phyloP scores from a whole-genome alignment of 2,113 vertebrate genomes.

The Poicephalus gulielmi region DNA sequence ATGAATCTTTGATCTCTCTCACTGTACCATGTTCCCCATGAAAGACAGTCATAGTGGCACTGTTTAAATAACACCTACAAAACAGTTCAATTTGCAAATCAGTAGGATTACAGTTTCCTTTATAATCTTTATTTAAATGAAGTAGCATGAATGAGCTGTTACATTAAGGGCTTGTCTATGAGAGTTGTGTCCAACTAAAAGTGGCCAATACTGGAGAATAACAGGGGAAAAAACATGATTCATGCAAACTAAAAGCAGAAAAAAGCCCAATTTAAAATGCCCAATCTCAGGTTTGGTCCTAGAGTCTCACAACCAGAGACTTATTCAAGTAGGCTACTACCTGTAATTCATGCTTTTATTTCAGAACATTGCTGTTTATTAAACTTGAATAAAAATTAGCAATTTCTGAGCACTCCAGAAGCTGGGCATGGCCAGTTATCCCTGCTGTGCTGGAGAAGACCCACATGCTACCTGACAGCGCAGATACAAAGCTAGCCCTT shows the following conservation, averaged over 20 bases:
- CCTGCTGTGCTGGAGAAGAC: background rate
- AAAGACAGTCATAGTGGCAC: constrained; percentile 42
- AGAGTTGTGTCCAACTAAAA: constrained; percentile 41
- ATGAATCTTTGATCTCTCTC: constrained; percentile 74
- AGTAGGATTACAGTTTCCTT: constrained; percentile 59
- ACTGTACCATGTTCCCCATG: constrained; percentile 65
- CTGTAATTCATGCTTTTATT: fast-evolving
- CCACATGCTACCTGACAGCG: fast-evolving
- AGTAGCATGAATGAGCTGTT: constrained; percentile 43
- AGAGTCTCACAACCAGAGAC: background rate
- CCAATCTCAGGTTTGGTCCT: background rate
- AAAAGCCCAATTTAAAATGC: background rate
- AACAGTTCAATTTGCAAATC: constrained; percentile 72
- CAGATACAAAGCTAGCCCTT: background rate
- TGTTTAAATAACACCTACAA: constrained; percentile 68
- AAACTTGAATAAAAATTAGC: background rate
- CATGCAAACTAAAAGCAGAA: background rate
- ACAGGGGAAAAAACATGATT: background rate
- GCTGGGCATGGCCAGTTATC: background rate
- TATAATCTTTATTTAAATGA: constrained; percentile 66
- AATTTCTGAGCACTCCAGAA: background rate
- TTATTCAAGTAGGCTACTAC: background rate
- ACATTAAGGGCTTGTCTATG: constrained; percentile 38
- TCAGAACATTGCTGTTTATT: background rate
- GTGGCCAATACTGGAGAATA: constrained; percentile 35